These are phyloP conservation scores for Hartigia nigra DNA, from an alignment of 2,888 invertebrate species.

Conservation along the genomic window DNA sequence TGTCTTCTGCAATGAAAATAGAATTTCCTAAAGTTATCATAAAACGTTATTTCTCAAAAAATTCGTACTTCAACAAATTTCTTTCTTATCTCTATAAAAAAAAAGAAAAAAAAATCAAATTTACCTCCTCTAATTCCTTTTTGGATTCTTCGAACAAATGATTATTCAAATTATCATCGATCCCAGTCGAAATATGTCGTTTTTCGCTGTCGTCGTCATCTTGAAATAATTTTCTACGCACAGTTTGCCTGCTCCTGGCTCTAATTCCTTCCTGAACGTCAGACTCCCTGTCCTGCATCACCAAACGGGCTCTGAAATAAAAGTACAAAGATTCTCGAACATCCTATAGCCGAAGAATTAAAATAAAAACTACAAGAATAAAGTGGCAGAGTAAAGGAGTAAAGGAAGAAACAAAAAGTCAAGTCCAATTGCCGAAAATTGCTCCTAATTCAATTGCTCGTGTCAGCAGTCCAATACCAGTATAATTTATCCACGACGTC, in stretches of 20 bases:
- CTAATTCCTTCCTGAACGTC: slow-evolving; percentile 41
- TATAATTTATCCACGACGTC: slow-evolving; percentile 1
- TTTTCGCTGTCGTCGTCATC: slow-evolving; percentile 56
- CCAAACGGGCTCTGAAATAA: slow-evolving; percentile 53
- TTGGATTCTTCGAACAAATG: slow-evolving; percentile 46
- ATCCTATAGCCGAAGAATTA: neutral
- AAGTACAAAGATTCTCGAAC: slow-evolving; percentile 7
- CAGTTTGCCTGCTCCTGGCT: slow-evolving; percentile 41
- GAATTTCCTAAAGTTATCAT: no score
- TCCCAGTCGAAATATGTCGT: slow-evolving; percentile 17
- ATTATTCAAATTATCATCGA: slow-evolving; percentile 44
- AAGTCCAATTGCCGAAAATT: slow-evolving; percentile 4
- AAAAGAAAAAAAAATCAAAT: slow-evolving; percentile 9
- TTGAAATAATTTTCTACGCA: slow-evolving; percentile 66
- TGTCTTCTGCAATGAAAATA: slow-evolving; percentile 47
- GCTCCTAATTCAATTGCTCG: slow-evolving; percentile 9
- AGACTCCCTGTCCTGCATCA: slow-evolving; percentile 54
- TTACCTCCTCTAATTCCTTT: slow-evolving; percentile 44
- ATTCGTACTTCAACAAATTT: neutral
- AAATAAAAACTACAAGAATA: neutral
- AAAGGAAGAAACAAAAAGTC: neutral
- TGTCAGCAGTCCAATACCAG: neutral
- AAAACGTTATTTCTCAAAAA: neutral
- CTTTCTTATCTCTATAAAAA: no score
- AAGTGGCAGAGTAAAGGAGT: neutral